Evolutionary conservation across 37 sponge, comb jelly and placozoan species (phyloP), one percentile per base, ranked within the genome.

Genomic region (Theonella swinhoei): DNA sequence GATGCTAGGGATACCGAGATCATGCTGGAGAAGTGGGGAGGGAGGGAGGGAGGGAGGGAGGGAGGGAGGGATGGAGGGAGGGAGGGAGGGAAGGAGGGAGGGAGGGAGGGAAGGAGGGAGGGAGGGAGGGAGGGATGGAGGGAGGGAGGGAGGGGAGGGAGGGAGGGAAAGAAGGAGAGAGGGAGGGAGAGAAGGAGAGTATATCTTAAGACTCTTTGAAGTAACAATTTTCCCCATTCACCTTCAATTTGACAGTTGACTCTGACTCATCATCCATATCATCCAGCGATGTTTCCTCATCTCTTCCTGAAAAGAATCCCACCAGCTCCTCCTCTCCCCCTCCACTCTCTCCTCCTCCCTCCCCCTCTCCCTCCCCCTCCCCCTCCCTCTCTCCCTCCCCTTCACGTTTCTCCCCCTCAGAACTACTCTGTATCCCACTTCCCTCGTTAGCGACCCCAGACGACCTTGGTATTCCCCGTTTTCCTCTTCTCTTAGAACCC

Each of bases 1-100:
- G 0, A 92, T 39, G 36, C 70, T 74, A 3, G 30, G 40, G 31
- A 92, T 88, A 17, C 86, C 89, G 26, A 88, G 75, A 61, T 92
- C 93, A 26, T 81, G 74, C 93, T 92, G 69, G n/a, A n/a, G n/a
- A n/a, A n/a, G n/a, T 14, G 60, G 17, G 25, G 24, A 4, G 8
- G n/a, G 72, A 68, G 69, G 9, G 73, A 39, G 63, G 19, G 69
- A 33, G 36, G 35, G n/a, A n/a, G n/a, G n/a, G n/a, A n/a, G n/a
- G 61, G 35, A 32, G 29, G 74, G 29, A 38, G 29, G 74, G 30
- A 7, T 22, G 29, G n/a, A n/a, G n/a, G n/a, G n/a, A n/a, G n/a
- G n/a, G n/a, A n/a, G n/a, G n/a, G n/a, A n/a, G n/a, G n/a, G n/a
- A n/a, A n/a, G n/a, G n/a, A n/a, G 31, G n/a, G 19, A 34, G 31